Evolutionary conservation across 2,888 invertebrate species (phyloP), one percentile per base, ranked within the genome.

Genomic region (Erebia aethiops): DNA sequence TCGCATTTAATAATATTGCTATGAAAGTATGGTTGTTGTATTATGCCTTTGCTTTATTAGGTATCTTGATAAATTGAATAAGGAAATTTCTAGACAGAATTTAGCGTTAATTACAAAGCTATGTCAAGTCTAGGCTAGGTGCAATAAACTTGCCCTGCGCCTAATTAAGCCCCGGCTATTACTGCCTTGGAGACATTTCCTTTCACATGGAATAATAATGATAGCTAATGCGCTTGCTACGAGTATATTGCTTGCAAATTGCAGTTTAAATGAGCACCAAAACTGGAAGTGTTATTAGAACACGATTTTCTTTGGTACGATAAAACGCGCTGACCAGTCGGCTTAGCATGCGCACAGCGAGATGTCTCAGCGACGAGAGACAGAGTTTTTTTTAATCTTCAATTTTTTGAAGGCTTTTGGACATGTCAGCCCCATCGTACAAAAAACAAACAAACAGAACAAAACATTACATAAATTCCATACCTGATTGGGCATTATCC

Each of bases 81-180:
- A 41, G 41, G 60, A 60, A 16, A 16, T 41, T 52, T 16, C 16
- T 10, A 58, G 8, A 58, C 26, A 0, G 60, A 11, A 43, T 60
- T 60, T 16, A 46, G 61, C 61, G 46, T 61, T 61, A 61, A 61
- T 61, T 61, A 61, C 61, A 46, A 61, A 46, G 61, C 56, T 57
- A 57, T 57, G 56, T 57, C 56, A 57, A 57, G 56, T 57, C 61
- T 43, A 60, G 60, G 16, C 41, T 60, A 61, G 46, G 61, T 61
- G 61, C 61, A 43, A 16, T 43, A 61, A 61, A 61, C 61, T 60
- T 61, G 21, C 61, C 18, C 46, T 11, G 61, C 18, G 61, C 46
- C 46, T 61, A 61, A 46, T 61, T 46, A 61, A 46, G 43, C 46
- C 61, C 18, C 14, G 46, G 18, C 46, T 61, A 61, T 61, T 46